A percentile compares a stretch with the other conserved stretches of the same genome.
Conservation (phyloP, 2,888 invertebrate species). For the Chloromyia formosa region DNA sequence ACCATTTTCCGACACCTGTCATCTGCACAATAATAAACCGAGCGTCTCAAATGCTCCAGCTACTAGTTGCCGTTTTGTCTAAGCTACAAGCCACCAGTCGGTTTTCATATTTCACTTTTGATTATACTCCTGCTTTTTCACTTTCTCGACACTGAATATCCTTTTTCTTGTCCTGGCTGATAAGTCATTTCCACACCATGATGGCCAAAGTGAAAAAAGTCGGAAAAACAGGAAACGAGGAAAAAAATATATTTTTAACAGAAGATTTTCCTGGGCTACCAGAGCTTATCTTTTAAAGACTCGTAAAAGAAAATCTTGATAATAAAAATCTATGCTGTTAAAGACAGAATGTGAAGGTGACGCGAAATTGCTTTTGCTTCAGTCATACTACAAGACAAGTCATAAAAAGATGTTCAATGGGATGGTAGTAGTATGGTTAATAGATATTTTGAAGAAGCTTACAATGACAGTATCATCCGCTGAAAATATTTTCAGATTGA, state of each 20-base stretch:
- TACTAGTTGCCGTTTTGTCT: slow-evolving; percentile 8
- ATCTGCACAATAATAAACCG: slow-evolving; percentile 21
- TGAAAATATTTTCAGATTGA: too few relatives aligned
- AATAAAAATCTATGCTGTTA: slow-evolving; percentile 3
- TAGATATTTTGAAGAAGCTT: too few relatives aligned
- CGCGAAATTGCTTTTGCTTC: not conserved
- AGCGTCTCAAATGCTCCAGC: not conserved
- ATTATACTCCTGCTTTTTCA: not conserved
- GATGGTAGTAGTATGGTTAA: too few relatives aligned
- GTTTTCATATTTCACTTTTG: slow-evolving; percentile 18
- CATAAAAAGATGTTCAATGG: too few relatives aligned
- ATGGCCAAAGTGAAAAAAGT: not conserved
- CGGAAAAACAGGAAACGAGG: not conserved
- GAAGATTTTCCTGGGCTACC: not conserved
- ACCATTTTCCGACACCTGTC: slow-evolving; percentile 21
- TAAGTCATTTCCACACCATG: slow-evolving; percentile 19
- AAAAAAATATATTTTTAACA: not conserved
- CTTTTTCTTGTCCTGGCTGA: not conserved
- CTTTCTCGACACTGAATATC: not conserved
- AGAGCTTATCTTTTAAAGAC: not conserved
- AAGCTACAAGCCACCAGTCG: not conserved
- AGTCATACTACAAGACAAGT: too few relatives aligned
- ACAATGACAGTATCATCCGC: too few relatives aligned
- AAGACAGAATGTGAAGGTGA: slow-evolving; percentile 3
- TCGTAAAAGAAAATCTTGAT: not conserved